Conservation (phyloP, 2,888 invertebrate species). For the Troides aeacus region DNA sequence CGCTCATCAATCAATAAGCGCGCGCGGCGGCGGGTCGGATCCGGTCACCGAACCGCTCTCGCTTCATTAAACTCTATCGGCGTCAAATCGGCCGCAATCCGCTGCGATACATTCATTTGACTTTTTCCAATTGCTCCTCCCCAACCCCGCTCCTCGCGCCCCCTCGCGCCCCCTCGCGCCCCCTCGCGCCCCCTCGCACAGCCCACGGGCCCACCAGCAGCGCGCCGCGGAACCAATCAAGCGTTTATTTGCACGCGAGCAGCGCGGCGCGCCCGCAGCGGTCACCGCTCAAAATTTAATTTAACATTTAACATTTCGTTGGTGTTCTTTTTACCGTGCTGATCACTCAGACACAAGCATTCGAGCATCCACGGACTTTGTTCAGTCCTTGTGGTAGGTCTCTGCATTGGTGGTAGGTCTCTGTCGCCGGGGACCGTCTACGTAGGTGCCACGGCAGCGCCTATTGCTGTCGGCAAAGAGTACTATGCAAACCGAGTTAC, state of each 20-base stretch:
- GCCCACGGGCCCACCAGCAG: conserved; percentile 23
- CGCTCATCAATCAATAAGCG: conserved; percentile 6
- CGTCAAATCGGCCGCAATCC: conserved; percentile 41
- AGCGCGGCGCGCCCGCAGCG: conserved; percentile 22
- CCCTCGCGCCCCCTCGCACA: neutral
- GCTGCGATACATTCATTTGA: conserved; percentile 42
- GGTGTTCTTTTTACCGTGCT: neutral
- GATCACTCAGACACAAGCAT: no score
- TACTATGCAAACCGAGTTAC: no score
- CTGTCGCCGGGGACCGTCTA: no score
- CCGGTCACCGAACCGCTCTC: conserved; percentile 32
- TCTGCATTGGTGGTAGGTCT: no score
- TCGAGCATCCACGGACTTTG: no score
- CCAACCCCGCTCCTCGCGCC: conserved; percentile 37
- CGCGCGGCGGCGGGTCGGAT: conserved; percentile 4
- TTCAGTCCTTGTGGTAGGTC: no score
- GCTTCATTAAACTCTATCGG: conserved; percentile 51
- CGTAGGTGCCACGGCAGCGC: no score
- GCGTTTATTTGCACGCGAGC: conserved; percentile 62
- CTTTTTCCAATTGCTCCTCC: conserved; percentile 45
- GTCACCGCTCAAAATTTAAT: conserved; percentile 28
- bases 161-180: neutral
- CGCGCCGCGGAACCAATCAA: conserved; percentile 60
- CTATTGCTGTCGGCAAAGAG: no score
- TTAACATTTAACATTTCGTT: conserved; percentile 20